A percentile compares a stretch with the other conserved stretches of the same genome.
Evolutionary conservation across 2,888 invertebrate genomes (phyloP).

Genomic region (Euclidia mi): DNA sequence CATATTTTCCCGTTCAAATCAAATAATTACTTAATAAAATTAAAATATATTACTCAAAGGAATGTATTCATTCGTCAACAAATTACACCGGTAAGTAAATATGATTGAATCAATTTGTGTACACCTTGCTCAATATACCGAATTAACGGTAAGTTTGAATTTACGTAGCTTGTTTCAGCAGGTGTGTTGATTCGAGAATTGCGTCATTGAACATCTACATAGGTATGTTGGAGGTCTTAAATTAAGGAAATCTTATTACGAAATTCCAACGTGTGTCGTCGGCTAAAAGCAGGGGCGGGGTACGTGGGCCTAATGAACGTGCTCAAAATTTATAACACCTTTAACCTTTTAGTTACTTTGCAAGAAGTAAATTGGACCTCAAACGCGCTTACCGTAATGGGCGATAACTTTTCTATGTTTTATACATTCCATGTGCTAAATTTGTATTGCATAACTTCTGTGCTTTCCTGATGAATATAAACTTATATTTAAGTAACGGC

Average conservation of each 20-base stretch:
- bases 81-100: slow-evolving; percentile 2
- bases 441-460: no score
- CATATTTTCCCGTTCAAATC: no score
- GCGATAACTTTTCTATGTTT: slow-evolving; percentile 50
- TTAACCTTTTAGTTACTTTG: slow-evolving; percentile 82
- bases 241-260: slow-evolving; percentile 88
- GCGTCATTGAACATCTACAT: slow-evolving; percentile 49
- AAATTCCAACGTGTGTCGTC: slow-evolving; percentile 87
- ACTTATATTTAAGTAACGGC: no score
- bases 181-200: slow-evolving; percentile 61
- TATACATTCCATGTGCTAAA: slow-evolving; percentile 2
- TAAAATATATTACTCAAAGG: neutral
- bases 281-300: slow-evolving; percentile 80
- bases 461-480: no score
- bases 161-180: slow-evolving; percentile 41
- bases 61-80: neutral
- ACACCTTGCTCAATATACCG: slow-evolving; percentile 6
- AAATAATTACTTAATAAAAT: no score
- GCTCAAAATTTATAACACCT: slow-evolving; percentile 87
- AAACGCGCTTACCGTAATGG: slow-evolving; percentile 65
- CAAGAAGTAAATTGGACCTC: slow-evolving; percentile 73
- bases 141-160: slow-evolving; percentile 34
- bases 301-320: slow-evolving; percentile 84
- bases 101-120: slow-evolving; percentile 10
- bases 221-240: slow-evolving; percentile 74